Evolutionary conservation across 1,140 invertebrate genomes (phyloP).

Genomic region (Drosophila baimaii): DNA sequence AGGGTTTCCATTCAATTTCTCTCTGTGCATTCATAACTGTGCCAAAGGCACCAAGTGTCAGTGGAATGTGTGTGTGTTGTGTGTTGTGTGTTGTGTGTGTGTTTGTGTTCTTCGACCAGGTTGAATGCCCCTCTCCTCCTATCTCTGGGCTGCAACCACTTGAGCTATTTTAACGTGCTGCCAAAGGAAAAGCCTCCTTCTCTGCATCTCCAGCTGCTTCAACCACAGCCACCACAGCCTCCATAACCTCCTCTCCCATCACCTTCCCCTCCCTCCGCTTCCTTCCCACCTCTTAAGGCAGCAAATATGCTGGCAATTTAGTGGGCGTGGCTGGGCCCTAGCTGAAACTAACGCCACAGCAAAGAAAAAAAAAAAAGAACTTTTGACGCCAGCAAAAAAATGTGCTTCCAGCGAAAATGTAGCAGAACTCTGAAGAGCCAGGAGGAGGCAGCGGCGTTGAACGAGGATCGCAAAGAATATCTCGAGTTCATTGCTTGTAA

Average conservation of each 20-base stretch:
- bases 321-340: slow-evolving; percentile 71
- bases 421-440: not conserved
- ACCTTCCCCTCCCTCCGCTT: not conserved
- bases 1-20: not conserved
- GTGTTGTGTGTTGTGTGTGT: slow-evolving; percentile 10
- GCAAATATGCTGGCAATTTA: slow-evolving; percentile 74
- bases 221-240: not conserved
- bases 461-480: slow-evolving; percentile 60
- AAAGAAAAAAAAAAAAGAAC: slow-evolving; percentile 27
- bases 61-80: slow-evolving; percentile 34
- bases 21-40: slow-evolving; percentile 24
- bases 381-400: slow-evolving; percentile 64
- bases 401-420: slow-evolving; percentile 45
- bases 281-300: slow-evolving; percentile 14
- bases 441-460: slow-evolving; percentile 3
- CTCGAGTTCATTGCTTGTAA: slow-evolving; percentile 78
- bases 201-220: slow-evolving; percentile 26
- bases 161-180: slow-evolving; percentile 71
- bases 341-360: slow-evolving; percentile 60
- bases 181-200: slow-evolving; percentile 44
- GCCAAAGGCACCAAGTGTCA: slow-evolving; percentile 39
- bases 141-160: slow-evolving; percentile 51
- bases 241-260: too few species aligned
- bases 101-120: slow-evolving; percentile 20
- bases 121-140: slow-evolving; percentile 25